Evolutionary conservation across 2,797 vertebrate genomes (phyloP).

Genomic region (Menidia menidia): DNA sequence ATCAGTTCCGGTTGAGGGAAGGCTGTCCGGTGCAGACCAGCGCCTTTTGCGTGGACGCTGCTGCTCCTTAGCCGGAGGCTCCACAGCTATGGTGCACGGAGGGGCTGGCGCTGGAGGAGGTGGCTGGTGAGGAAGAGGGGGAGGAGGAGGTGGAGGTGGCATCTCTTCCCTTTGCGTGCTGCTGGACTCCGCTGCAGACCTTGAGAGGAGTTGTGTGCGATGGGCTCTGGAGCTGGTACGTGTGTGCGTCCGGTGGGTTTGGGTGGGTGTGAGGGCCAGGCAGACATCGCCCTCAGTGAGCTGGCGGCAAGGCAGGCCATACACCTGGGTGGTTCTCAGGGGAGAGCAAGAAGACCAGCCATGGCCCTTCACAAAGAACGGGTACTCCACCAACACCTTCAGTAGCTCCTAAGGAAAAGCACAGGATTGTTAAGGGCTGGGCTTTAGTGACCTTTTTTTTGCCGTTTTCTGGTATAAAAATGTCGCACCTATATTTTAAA

Average conservation of each 20-base stretch:
- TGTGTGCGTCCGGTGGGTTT: slow-evolving; percentile 62
- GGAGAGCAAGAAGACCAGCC: slow-evolving; percentile 88
- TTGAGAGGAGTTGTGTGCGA: slow-evolving; percentile 54
- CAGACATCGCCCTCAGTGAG: slow-evolving; percentile 83
- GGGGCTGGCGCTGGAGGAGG: slow-evolving; percentile 34
- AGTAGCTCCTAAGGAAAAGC: slow-evolving; percentile 82
- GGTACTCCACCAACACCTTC: slow-evolving; percentile 87
- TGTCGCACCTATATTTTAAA: neutral
- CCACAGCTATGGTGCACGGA: slow-evolving; percentile 35
- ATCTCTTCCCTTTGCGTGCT: slow-evolving; percentile 72
- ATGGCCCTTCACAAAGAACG: slow-evolving; percentile 84
- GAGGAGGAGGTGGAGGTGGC: slow-evolving; percentile 77
- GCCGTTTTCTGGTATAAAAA: neutral
- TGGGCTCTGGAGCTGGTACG: slow-evolving; percentile 60
- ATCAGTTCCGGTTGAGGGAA: slow-evolving; percentile 62
- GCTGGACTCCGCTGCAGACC: slow-evolving; percentile 55
- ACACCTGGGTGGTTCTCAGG: slow-evolving; percentile 81
- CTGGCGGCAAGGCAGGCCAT: slow-evolving; percentile 83
- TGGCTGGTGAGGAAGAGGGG: slow-evolving; percentile 66
- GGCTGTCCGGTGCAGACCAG: slow-evolving; percentile 84
- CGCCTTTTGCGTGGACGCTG: slow-evolving; percentile 79
- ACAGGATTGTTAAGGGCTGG: slow-evolving; percentile 50
- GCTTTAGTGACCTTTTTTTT: neutral
- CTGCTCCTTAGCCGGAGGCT: slow-evolving; percentile 54
- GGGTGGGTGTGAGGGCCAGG: slow-evolving; percentile 82